Base-by-base conservation (phyloP, 2,888 invertebrate genomes). In the Agelastica alni region DNA sequence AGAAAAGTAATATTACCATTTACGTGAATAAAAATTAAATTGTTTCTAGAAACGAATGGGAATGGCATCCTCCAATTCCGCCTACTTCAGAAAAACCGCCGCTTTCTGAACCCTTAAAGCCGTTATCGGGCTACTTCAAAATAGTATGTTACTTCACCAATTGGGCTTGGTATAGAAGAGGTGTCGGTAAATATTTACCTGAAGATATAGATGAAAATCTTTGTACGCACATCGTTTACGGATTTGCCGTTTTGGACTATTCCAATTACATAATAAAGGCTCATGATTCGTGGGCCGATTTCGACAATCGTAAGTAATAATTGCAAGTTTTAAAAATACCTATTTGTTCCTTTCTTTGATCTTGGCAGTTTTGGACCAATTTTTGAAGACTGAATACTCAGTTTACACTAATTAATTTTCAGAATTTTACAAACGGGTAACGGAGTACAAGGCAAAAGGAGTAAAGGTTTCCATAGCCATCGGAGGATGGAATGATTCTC, bases 401-500 rank as follows among this genome's bases (percentile, higher is more conserved):
- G n/a, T n/a, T n/a, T n/a, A n/a, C n/a, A 17, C 14, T 58, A 36
- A 22, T 31, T 34, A 17, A 56, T 58, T 73, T 77, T 55, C 67
- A 88, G 89, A 85, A 64, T 92, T 94, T 75, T 95, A 94, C 72
- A 89, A 91, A 59, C 81, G 91, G 16, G 91, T 95, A 1, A 85
- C 88, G 0, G 87, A 83, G 0, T 86, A 87, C 65, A 93, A 91
- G 71, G 80, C 85, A 45, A 85, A 87, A 65, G 90, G 91, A 1
- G 80, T 93, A 28, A 96, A 94, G 74, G 91, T 94, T 0, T 85
- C 90, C 0, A 77, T 96, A 7, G 95, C 92, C 1, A 80, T 96
- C 16, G 96, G 96, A n/a, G 96, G 96, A 2, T 96, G 96, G 95
- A 95, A 93, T 71, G 93, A 96, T 75, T 95, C 93, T 0, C 87